These are phyloP conservation scores for Lepilemur ruficaudatus DNA, from an alignment of 2,797 vertebrate species.

Conservation along the genomic window DNA sequence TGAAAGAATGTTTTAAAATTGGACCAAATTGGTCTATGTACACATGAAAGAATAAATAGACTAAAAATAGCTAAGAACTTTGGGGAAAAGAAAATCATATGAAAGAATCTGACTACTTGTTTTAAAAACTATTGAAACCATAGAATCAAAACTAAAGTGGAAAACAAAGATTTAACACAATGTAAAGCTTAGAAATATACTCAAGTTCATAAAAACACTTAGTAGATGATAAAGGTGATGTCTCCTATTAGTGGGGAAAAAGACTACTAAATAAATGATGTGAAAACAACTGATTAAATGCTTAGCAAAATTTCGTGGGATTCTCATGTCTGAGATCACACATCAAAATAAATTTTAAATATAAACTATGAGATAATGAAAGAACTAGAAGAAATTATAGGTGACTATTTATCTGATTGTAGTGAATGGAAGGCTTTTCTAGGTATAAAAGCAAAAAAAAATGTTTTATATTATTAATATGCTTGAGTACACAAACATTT, in stretches of 20 bases:
- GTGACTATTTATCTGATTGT: not conserved
- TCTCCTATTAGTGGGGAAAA: not conserved
- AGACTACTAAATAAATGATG: not conserved
- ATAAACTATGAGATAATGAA: not conserved
- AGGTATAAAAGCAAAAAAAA: not conserved
- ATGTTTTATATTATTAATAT: not conserved
- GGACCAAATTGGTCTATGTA: not conserved
- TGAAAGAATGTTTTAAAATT: constrained; percentile 26
- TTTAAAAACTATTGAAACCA: not conserved
- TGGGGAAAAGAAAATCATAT: not conserved
- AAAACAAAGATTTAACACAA: not conserved
- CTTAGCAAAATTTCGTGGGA: not conserved
- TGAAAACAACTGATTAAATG: not conserved
- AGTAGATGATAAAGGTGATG: not conserved
- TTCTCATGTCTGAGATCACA: not conserved
- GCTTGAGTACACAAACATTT: not conserved
- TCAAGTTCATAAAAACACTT: not conserved
- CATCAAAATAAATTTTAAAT: constrained; percentile 15
- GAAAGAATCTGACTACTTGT: not conserved
- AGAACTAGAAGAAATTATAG: not conserved
- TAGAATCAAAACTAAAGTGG: not conserved
- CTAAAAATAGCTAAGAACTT: not conserved
- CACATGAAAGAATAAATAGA: not conserved
- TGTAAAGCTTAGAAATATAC: not conserved
- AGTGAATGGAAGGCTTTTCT: not conserved